Evolutionary conservation across 1,140 invertebrate genomes (phyloP).

Genomic region (Philopotamus ludificatus): DNA sequence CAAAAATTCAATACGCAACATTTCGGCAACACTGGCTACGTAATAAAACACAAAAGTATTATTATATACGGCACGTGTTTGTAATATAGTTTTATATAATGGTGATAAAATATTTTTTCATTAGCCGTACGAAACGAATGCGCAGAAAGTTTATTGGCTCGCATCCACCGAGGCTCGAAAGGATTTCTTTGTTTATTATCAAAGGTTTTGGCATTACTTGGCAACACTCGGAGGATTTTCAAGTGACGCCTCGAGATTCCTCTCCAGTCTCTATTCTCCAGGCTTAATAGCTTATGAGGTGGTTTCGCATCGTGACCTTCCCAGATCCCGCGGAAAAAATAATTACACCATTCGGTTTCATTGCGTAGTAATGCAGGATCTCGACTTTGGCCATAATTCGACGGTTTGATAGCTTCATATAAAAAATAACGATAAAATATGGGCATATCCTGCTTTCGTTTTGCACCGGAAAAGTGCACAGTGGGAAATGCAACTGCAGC

Average conservation of each 20-base stretch:
- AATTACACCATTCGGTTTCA: neutral
- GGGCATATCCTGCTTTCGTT: neutral
- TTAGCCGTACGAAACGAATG: neutral
- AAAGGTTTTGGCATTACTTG: neutral
- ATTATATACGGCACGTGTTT: too few species aligned
- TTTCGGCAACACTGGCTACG: neutral
- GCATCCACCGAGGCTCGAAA: neutral
- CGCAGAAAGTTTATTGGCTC: neutral
- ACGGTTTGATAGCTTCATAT: neutral
- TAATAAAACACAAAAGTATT: too few species aligned
- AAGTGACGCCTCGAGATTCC: neutral
- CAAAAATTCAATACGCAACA: neutral
- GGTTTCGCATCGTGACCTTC: neutral
- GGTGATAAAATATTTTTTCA: neutral
- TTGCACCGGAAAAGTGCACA: conserved; percentile 13
- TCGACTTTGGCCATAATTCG: neutral
- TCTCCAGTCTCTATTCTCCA: neutral
- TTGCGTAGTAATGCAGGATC: neutral
- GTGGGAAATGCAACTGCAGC: conserved; percentile 19
- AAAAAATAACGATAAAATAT: neutral
- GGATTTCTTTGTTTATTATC: neutral
- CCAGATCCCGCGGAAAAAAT: neutral
- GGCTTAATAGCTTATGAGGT: neutral
- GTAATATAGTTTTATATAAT: too few species aligned
- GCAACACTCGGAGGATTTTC: neutral